Base-by-base conservation (phyloP, 2,113 vertebrate species). In the Anolis carolinensis region DNA sequence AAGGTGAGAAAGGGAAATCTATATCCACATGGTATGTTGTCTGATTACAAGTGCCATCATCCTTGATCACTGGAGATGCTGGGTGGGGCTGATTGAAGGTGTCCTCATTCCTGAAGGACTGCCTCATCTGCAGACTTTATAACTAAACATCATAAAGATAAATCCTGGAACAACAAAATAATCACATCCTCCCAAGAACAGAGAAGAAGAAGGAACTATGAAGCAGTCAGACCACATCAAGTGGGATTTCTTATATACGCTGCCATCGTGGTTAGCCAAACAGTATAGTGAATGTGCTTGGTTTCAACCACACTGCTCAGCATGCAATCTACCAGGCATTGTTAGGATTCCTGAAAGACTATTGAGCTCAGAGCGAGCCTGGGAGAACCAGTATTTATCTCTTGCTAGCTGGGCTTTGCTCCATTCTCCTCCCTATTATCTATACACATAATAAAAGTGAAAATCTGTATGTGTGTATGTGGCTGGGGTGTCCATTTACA, bases 121-220 rank as follows among this genome's bases (percentile, higher is more conserved):
- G 13, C 55, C 52, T 16, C 55, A 59, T 59, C 55, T 59, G 10
- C 14, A 13, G 18, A 59, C 55, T 59, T 81, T 84, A 34, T 1
- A 0, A 50, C 2, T 0, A 7, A 32, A 71, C 20, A 68, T 0
- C 32, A 0, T 70, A 36, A 0, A 73, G 68, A 0, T 21, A 14
- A 39, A 25, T 71, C 34, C 21, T 59, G 55, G 32, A 81, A 83
- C 67, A 86, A 83, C 32, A 0, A 2, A 23, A 84, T 25, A 16
- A 82, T 0, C 0, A 8, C 80, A 39, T 0, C 0, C 4, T 0
- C 0, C 75, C 5, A n/a, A n/a, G 48, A 36, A 62, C 74, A 39
- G 0, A 0, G n/a, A 79, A 87, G 68, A 68, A 44, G 5, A 4
- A 44, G 39, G 39, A 44, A 44, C 39, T 44, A 44, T 44, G 39